Evolutionary conservation across 2,888 invertebrate species (phyloP), one percentile per base, ranked within the genome.

Genomic region (Prenolepis imparis): DNA sequence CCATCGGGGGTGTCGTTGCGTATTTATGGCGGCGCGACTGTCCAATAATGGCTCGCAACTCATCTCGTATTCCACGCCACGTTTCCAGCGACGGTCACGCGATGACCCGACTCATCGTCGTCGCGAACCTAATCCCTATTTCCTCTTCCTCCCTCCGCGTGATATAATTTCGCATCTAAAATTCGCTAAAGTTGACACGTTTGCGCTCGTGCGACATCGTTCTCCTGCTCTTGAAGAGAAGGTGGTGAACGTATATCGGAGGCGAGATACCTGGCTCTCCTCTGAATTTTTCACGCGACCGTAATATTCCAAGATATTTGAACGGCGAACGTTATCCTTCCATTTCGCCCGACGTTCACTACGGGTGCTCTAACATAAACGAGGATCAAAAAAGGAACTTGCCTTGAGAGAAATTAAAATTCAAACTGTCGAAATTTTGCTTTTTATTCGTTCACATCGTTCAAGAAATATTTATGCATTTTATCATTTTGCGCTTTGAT

Each of bases 21-120:
- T 77, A 84, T 84, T 84, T 84, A 84, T 70, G 72, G 70, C 77
- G 39, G 39, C 48, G 52, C 48, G 63, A 64, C 63, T 52, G 48
- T 44, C 68, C 66, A 48, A 67, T 66, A 83, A 83, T 70, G 44
- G 67, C 72, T 21, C 59, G 21, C 83, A 59, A 55, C 57, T 74
- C 81, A 86, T 84, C 41, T 52, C 24, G 52, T 77, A 75, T 82
- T 86, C 85, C 84, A 81, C 72, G 84, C 61, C 84, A 81, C 64
- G 61, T 67, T 63, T 24, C 67, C 8, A n/a, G 61, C 63, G 48
- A 66, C 57, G 59, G 82, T 84, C 82, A 82, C 75, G 84, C 67
- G 36, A 84, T n/a, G 44, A 61, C 61, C 80, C 18, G 18, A 15
- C 36, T 36, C 55, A 28, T 57, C 57, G 24, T 67, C 52, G 52